Conservation (phyloP, 2,113 vertebrate genomes). For the Caranx melampygus region DNA sequence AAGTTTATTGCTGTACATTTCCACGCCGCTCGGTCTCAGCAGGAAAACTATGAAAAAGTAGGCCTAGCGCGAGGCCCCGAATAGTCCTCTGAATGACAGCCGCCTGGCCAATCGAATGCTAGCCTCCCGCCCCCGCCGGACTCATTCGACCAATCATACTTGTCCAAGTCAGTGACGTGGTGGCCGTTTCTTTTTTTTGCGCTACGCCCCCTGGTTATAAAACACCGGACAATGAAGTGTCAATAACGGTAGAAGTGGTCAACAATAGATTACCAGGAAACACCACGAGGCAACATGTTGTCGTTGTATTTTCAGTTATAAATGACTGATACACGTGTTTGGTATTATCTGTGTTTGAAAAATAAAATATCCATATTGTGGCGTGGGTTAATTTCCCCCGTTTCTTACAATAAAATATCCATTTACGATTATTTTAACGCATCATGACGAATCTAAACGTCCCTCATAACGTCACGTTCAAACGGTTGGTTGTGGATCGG, state of each 20-base stretch:
- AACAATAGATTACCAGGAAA: neutral
- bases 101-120: constrained; percentile 43
- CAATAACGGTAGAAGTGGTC: neutral
- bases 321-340: neutral
- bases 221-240: constrained; percentile 74
- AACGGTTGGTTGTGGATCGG: neutral
- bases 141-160: constrained; percentile 23
- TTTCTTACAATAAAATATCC: neutral
- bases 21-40: constrained; percentile 58
- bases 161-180: neutral
- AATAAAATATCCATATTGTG: no score
- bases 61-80: constrained; percentile 78
- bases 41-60: constrained; percentile 71
- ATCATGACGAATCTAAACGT: neutral
- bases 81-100: constrained; percentile 57
- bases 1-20: constrained; percentile 65
- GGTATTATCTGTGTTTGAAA: no score
- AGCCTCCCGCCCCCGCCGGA: constrained; percentile 2
- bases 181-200: neutral
- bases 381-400: neutral
- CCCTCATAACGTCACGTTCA: rapidly evolving
- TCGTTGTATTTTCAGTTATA: rapidly evolving
- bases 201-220: constrained; percentile 73
- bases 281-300: rapidly evolving
- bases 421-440: neutral